Evolutionary conservation across 2,797 vertebrate genomes (phyloP).

Genomic region (Orestias chungarensis): DNA sequence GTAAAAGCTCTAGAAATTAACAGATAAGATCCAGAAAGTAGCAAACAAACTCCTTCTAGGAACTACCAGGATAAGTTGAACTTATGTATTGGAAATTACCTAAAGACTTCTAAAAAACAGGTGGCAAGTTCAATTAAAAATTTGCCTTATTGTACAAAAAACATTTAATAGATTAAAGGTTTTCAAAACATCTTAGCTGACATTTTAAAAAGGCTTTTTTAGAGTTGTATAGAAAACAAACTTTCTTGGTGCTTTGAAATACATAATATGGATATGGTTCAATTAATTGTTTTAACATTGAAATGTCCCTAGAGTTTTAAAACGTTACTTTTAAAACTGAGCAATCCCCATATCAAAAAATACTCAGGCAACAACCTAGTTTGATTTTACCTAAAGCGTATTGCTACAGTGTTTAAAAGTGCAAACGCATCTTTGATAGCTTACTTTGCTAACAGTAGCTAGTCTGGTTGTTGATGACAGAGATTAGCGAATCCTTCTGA

Average conservation of each 20-base stretch:
- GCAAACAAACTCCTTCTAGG: too few species aligned
- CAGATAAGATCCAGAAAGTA: neutral
- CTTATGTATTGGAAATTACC: too few species aligned
- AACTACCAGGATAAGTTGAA: too few species aligned
- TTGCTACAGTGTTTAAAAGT: neutral
- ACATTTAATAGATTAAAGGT: neutral
- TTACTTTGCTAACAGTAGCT: neutral
- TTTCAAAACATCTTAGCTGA: neutral
- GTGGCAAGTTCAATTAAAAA: too few species aligned
- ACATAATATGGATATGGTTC: neutral
- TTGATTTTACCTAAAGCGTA: neutral
- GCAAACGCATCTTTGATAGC: neutral
- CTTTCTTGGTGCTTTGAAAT: neutral
- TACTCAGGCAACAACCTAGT: too few species aligned
- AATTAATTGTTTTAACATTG: neutral
- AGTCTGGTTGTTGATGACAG: neutral
- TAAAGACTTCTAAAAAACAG: too few species aligned
- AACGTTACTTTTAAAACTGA: neutral
- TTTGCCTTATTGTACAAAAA: neutral
- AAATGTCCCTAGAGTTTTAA: neutral
- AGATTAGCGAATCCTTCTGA: neutral
- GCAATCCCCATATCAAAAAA: neutral
- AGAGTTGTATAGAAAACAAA: neutral
- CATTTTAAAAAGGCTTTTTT: neutral
- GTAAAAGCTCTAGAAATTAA: neutral